Conservation (phyloP, 1,140 invertebrate genomes). For the Carcinoscorpius rotundicauda region DNA sequence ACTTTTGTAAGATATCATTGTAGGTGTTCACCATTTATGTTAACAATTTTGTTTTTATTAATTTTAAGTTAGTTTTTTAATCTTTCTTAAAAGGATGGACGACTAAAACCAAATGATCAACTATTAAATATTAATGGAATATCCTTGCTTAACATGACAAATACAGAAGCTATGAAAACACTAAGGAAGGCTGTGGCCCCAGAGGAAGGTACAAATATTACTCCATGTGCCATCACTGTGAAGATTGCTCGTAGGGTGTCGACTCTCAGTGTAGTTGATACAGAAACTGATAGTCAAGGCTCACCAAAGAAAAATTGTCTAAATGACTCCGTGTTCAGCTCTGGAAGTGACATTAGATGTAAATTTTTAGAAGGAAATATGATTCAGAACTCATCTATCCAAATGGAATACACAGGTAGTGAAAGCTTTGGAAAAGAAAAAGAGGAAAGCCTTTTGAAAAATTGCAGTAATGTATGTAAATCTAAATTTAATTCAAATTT, state of each 20-base stretch:
- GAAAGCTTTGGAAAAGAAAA: too few relatives aligned
- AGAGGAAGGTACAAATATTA: constrained; percentile 55
- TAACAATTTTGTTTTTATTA: neutral
- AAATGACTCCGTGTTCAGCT: neutral
- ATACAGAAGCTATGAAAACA: constrained; percentile 90
- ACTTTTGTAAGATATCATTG: too few relatives aligned
- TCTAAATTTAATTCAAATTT: neutral
- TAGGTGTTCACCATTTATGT: too few relatives aligned
- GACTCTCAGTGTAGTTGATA: constrained; percentile 2
- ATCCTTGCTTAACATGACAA: constrained; percentile 70
- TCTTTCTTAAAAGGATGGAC: constrained; percentile 51
- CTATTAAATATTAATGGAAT: constrained; percentile 86
- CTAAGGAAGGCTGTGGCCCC: constrained; percentile 66
- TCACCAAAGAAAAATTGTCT: neutral
- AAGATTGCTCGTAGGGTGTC: constrained; percentile 59
- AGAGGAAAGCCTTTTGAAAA: neutral
- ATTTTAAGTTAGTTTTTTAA: neutral
- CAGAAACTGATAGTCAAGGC: neutral
- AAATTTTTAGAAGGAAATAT: neutral
- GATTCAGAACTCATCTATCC: neutral
- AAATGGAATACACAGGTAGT: too few relatives aligned
- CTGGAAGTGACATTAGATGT: neutral
- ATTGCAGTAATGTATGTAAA: neutral
- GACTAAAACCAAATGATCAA: constrained; percentile 87
- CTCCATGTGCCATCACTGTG: constrained; percentile 70